Conservation (phyloP, 2,888 invertebrate species). For the Neria commutata region DNA sequence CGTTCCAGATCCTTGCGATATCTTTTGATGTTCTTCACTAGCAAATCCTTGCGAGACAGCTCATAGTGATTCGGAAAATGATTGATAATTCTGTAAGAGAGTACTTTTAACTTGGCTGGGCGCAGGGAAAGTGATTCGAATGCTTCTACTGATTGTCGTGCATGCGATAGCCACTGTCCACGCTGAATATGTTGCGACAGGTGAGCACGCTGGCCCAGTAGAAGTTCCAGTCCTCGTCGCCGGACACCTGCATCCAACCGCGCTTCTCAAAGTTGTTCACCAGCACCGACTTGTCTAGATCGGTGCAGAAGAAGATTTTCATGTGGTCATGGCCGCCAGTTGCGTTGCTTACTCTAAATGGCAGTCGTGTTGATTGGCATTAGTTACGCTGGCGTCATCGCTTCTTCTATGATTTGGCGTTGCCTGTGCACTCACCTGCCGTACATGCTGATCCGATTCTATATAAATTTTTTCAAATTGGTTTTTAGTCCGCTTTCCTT, state of each 20-base stretch:
- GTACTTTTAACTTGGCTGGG: background rate
- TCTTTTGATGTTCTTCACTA: constrained; percentile 94
- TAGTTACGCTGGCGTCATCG: background rate
- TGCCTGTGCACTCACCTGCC: constrained; percentile 2
- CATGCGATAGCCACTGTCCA: constrained; percentile 89
- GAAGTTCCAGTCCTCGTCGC: constrained; percentile 94
- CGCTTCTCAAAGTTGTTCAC: constrained; percentile 90
- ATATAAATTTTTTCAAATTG: background rate
- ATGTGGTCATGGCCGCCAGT: background rate
- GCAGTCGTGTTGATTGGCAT: background rate
- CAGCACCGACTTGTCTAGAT: constrained; percentile 89
- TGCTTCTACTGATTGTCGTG: constrained; percentile 82
- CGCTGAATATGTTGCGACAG: constrained; percentile 86
- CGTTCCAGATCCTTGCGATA: constrained; percentile 91
- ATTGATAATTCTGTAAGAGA: constrained; percentile 71
- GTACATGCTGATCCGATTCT: background rate
- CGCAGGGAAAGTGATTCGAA: background rate
- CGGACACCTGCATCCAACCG: constrained; percentile 82
- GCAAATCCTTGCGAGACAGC: constrained; percentile 89
- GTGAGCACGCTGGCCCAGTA: constrained; percentile 94
- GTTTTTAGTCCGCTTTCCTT: too few relatives aligned
- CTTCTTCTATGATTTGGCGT: background rate
- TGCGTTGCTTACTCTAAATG: background rate
- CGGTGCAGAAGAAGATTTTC: constrained; percentile 58
- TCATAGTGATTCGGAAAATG: constrained; percentile 97